These are phyloP conservation scores for Scaptomyza pallida DNA, from an alignment of 1,140 invertebrate species.

Conservation along the genomic window DNA sequence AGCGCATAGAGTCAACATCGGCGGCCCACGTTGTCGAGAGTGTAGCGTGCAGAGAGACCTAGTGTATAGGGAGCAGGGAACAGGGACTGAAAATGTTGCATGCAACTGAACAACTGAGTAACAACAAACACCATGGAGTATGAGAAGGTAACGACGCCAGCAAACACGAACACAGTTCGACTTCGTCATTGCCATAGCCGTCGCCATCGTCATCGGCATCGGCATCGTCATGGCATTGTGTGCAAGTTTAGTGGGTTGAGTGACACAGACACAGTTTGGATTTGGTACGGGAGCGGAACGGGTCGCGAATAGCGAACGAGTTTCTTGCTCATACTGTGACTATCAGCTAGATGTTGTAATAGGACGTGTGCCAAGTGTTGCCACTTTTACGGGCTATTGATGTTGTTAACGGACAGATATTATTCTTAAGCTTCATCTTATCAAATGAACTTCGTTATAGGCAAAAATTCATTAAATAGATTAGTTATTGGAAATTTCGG, in stretches of 20 bases:
- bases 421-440: too few species aligned
- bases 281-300: slow-evolving; percentile 64
- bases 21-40: slow-evolving; percentile 3
- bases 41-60: slow-evolving; percentile 14
- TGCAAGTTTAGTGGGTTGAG: slow-evolving; percentile 81
- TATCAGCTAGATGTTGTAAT: slow-evolving; percentile 58
- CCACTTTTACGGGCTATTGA: slow-evolving; percentile 16
- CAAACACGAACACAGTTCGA: slow-evolving; percentile 40
- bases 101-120: slow-evolving; percentile 23
- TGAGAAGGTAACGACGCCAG: slow-evolving; percentile 16
- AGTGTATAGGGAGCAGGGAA: slow-evolving; percentile 20
- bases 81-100: slow-evolving; percentile 53
- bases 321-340: slow-evolving; percentile 25
- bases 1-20: slow-evolving; percentile 27
- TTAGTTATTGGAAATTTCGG: too few species aligned
- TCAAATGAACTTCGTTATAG: too few species aligned
- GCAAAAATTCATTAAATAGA: too few species aligned
- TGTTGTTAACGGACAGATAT: too few species aligned
- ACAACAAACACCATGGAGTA: background rate
- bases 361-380: slow-evolving; percentile 38
- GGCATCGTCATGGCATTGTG: slow-evolving; percentile 58
- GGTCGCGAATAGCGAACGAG: slow-evolving; percentile 51
- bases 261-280: slow-evolving; percentile 81
- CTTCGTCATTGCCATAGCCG: slow-evolving; percentile 34
- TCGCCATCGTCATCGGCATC: slow-evolving; percentile 13